Evolutionary conservation across 2,113 vertebrate species (phyloP).

Genomic region (Odontophorus gujanensis): DNA sequence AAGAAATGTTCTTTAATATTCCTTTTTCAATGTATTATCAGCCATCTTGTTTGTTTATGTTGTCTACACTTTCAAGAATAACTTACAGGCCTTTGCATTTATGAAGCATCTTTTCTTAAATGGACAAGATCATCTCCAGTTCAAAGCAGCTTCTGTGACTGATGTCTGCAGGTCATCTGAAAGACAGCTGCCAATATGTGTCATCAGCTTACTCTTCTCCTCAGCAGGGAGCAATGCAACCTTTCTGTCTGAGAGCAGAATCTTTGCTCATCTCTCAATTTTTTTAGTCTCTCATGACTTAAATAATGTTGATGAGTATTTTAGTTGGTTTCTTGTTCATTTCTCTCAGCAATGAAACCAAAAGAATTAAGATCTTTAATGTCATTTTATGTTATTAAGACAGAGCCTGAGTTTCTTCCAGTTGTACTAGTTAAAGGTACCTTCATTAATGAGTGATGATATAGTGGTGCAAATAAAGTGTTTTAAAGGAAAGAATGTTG

Average conservation of each 20-base stretch:
- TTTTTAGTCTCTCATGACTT: neutral
- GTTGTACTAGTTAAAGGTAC: neutral
- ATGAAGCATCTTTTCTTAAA: neutral
- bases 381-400: neutral
- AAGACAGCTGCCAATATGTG: neutral
- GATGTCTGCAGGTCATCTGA: neutral
- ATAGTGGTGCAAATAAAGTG: neutral
- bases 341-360: neutral
- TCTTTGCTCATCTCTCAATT: neutral
- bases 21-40: neutral
- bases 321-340: neutral
- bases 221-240: accelerated
- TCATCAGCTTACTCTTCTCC: neutral
- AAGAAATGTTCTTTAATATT: neutral
- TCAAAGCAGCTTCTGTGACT: neutral
- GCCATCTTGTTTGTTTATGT: neutral
- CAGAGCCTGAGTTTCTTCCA: neutral
- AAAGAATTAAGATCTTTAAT: neutral
- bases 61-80: neutral
- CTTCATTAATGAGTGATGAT: neutral
- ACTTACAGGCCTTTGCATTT: neutral
- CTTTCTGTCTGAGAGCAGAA: neutral
- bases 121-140: neutral
- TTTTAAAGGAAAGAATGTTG: neutral
- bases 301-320: neutral